Conservation (phyloP, 2,113 vertebrate genomes). For the Malurus elegans region DNA sequence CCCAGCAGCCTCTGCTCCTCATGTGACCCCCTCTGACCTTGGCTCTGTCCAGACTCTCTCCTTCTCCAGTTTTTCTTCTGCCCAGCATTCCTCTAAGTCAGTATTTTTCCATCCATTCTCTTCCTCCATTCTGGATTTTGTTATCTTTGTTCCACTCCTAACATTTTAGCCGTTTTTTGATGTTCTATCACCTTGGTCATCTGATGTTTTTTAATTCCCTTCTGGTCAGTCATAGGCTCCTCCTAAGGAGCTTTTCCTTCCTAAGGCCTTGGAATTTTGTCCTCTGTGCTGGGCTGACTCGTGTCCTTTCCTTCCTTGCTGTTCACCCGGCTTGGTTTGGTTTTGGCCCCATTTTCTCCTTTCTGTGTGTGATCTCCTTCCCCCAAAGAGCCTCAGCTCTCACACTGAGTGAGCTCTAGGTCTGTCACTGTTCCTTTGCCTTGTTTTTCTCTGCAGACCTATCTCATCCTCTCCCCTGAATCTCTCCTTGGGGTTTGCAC, state of each 20-base stretch:
- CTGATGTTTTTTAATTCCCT: accelerated
- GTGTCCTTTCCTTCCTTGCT: neutral
- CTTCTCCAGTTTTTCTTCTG: neutral
- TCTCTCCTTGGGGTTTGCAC: neutral
- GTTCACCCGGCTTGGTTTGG: neutral
- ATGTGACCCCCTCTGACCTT: accelerated
- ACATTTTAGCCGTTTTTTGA: neutral
- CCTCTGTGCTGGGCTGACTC: neutral
- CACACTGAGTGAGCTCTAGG: neutral
- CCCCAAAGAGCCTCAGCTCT: neutral
- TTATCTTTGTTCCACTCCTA: neutral
- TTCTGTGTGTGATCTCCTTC: neutral
- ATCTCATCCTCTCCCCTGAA: neutral
- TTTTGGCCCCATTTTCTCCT: neutral
- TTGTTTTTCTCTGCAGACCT: neutral
- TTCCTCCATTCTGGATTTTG: neutral
- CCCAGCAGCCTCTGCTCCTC: neutral
- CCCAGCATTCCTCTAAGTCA: neutral
- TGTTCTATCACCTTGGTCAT: neutral
- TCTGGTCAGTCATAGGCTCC: neutral
- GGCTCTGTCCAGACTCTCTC: neutral
- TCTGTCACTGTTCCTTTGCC: neutral
- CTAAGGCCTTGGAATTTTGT: neutral
- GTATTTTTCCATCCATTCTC: neutral
- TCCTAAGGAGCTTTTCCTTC: neutral